Evolutionary conservation across 2,888 invertebrate genomes (phyloP).

Genomic region (Tetropium fuscum): DNA sequence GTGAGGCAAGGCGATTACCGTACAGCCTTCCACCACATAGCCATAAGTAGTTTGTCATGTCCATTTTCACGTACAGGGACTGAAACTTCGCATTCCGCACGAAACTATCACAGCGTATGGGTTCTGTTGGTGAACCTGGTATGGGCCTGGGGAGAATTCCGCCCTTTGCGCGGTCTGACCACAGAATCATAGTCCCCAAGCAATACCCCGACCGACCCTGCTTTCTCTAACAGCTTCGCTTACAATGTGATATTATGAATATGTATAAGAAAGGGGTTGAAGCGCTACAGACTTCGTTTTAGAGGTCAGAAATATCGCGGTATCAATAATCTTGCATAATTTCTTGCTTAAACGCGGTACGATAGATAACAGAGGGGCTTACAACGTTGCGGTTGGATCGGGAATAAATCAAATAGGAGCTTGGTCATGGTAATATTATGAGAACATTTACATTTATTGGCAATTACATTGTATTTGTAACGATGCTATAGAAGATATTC

Average conservation of each 20-base stretch:
- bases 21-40: neutral
- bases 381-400: neutral
- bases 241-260: constrained; percentile 22
- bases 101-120: constrained; percentile 21
- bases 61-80: constrained; percentile 12
- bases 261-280: constrained; percentile 21
- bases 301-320: constrained; percentile 4
- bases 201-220: constrained; percentile 1
- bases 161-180: constrained; percentile 24
- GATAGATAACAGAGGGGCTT: neutral
- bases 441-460: neutral
- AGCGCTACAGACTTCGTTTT: constrained; percentile 2
- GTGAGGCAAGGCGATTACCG: no score
- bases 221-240: neutral
- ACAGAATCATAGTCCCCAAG: constrained; percentile 16
- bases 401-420: no score
- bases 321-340: constrained; percentile 9
- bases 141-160: neutral
- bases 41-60: constrained; percentile 25
- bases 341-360: neutral
- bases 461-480: neutral
- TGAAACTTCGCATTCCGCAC: constrained; percentile 19
- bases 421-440: neutral
- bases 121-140: constrained; percentile 6
- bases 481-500: no score